Percentiles rank a stretch among this genome's conserved stretches.
phyloP scores from a whole-genome alignment of 2,888 invertebrate genomes.

The Chymomyza procnemis region DNA sequence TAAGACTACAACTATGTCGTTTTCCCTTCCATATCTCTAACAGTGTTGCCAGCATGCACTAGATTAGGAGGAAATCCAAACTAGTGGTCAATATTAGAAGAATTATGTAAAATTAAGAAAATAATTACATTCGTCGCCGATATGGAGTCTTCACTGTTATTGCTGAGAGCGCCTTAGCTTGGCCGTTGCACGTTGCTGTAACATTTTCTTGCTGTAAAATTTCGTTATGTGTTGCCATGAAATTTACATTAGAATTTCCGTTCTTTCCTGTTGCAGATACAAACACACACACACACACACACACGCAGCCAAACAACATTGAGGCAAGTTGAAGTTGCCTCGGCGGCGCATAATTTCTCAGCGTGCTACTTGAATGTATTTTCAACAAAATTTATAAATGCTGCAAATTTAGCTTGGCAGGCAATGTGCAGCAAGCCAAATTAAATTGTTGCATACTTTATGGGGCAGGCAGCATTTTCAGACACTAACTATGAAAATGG shows the following conservation, averaged over 20 bases:
- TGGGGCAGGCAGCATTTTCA: not conserved
- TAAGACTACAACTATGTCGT: no score
- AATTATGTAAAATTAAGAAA: no score
- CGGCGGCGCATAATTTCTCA: slow-evolving; percentile 22
- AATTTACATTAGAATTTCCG: slow-evolving; percentile 65
- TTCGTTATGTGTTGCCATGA: slow-evolving; percentile 63
- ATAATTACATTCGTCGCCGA: no score
- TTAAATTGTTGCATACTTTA: slow-evolving; percentile 4
- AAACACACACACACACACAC: not conserved
- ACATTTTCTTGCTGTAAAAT: slow-evolving; percentile 46
- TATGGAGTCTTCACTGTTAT: not conserved
- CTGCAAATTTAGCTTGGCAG: slow-evolving; percentile 14
- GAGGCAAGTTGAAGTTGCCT: not conserved
- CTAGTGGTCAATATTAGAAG: no score
- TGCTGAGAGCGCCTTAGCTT: slow-evolving; percentile 24
- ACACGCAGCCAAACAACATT: not conserved
- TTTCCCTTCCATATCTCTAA: no score
- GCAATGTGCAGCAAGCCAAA: not conserved
- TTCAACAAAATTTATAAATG: slow-evolving; percentile 28
- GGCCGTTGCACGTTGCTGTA: slow-evolving; percentile 18
- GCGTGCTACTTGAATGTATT: slow-evolving; percentile 5
- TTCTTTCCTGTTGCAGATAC: slow-evolving; percentile 15
- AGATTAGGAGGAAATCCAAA: no score
- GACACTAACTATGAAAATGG: slow-evolving; percentile 19
- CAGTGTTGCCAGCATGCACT: no score